Conservation (phyloP, 2,113 vertebrate genomes). For the Marmota flaviventris region DNA sequence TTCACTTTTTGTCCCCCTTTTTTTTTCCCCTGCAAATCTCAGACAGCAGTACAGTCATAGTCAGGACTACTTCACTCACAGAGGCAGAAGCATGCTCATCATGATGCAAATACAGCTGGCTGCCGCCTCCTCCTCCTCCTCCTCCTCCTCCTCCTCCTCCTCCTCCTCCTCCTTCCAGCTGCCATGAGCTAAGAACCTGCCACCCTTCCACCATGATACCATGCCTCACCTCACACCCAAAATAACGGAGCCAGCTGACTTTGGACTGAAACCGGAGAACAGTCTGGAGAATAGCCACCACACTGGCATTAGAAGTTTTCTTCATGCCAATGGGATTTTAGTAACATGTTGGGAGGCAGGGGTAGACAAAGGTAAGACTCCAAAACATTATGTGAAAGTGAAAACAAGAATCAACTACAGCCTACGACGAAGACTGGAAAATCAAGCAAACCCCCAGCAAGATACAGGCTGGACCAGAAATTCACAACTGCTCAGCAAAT, state of each 20-base stretch:
- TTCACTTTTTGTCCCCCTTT: neutral
- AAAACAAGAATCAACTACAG: neutral
- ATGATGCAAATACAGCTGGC: neutral
- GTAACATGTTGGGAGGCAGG: neutral
- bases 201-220: no score
- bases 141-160: no score
- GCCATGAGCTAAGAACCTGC: no score
- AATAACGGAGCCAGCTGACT: no score
- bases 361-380: neutral
- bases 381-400: neutral
- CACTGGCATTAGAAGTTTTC: no score
- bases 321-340: no score
- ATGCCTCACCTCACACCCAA: no score
- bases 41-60: neutral
- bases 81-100: neutral
- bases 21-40: neutral
- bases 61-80: neutral
- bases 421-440: neutral
- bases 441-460: neutral
- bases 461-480: neutral
- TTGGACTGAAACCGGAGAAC: no score
- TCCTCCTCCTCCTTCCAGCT: no score
- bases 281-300: no score
- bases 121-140: no score
- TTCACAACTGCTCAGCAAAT: no score